Conservation (phyloP, 2,797 vertebrate species). For the Huso huso region DNA sequence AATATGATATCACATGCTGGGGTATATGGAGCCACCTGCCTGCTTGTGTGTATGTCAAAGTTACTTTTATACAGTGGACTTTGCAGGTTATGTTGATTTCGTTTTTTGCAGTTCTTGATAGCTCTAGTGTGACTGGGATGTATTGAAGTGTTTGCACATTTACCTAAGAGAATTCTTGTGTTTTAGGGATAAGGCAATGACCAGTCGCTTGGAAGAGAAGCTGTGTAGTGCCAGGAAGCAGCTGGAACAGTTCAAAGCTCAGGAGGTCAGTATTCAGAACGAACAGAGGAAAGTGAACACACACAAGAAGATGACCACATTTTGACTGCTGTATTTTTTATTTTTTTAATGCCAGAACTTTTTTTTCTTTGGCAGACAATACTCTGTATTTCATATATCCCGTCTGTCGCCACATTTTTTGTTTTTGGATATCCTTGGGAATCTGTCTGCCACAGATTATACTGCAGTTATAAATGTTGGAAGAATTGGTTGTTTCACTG, state of each 20-base stretch:
- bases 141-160: background rate
- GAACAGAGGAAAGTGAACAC: slow-evolving; percentile 82
- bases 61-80: no score
- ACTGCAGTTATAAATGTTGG: background rate
- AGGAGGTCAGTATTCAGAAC: slow-evolving; percentile 75
- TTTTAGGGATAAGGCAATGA: slow-evolving; percentile 51
- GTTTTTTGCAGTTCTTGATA: no score
- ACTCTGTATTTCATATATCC: background rate
- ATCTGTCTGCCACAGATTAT: background rate
- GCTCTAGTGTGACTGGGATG: no score
- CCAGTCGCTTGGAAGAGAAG: slow-evolving; percentile 77
- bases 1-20: no score
- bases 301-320: slow-evolving; percentile 95
- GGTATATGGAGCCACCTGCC: no score
- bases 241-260: slow-evolving; percentile 78
- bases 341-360: background rate
- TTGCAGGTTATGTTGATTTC: no score
- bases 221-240: slow-evolving; percentile 69
- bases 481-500: background rate
- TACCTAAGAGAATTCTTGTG: slow-evolving; percentile 11
- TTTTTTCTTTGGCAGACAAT: background rate
- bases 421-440: background rate
- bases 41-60: no score
- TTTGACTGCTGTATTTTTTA: slow-evolving; percentile 42
- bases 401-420: background rate